Conservation (phyloP, 2,113 vertebrate species). For the Recurvirostra avosetta region DNA sequence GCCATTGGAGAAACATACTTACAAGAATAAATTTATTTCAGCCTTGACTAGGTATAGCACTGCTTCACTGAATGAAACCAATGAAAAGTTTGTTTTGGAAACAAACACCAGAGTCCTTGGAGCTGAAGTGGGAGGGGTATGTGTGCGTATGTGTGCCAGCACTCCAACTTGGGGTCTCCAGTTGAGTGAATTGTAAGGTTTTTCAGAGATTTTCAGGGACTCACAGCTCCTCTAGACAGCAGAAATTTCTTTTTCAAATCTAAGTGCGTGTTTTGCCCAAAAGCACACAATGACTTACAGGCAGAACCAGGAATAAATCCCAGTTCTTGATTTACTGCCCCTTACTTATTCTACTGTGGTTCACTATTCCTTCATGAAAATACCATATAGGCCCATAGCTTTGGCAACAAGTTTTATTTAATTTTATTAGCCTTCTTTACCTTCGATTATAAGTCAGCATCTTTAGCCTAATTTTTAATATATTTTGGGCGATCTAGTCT, state of each 20-base stretch:
- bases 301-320: neutral
- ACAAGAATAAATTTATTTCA: neutral
- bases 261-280: neutral
- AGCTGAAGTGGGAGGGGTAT: neutral
- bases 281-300: neutral
- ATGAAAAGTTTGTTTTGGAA: neutral
- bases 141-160: too few relatives aligned
- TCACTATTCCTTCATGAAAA: neutral
- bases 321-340: neutral
- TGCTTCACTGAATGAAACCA: neutral
- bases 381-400: neutral
- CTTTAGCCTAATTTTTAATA: neutral
- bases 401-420: neutral
- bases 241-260: neutral
- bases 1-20: neutral
- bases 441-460: neutral
- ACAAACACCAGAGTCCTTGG: neutral
- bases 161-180: neutral
- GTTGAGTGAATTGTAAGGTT: neutral
- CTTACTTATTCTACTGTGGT: neutral
- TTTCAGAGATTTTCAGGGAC: neutral
- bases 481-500: fast-evolving
- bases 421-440: neutral
- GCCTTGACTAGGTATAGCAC: neutral
- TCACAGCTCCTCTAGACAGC: neutral